Base-by-base conservation (phyloP, 2,113 vertebrate species). In the Cryptoleucopteryx plumbea region DNA sequence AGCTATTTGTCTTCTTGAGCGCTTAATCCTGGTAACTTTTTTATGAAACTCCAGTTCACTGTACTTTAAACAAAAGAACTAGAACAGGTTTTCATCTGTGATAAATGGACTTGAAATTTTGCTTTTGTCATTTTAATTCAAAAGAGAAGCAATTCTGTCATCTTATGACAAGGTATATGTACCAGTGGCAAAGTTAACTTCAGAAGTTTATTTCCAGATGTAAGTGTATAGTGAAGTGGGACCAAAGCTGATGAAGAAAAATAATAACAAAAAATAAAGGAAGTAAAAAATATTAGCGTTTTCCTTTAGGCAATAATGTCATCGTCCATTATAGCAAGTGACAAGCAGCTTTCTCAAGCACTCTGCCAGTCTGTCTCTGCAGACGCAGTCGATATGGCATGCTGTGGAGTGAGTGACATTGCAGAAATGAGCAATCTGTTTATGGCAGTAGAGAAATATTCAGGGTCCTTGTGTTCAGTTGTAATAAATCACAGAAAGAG, bases 401-500 rank as follows among this genome's bases (percentile, higher is more conserved):
- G 75, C 87, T 85, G 80, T 90, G 86, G 94, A 74, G 94, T 93
- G 90, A 97, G 62, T 92, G 90, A 95, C 96, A 96, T 79, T 31
- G 22, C 70, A 94, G 87, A 91, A 97, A 97, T 77, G 95, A 97
- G 61, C 91, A 94, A 81, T 94, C 88, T 92, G 67, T 91, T 97
- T 93, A 71, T 88, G 92, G 63, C 67, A 94, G 82, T 14, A 45
- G 65, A 89, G 73, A 53, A 94, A 86, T 63, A 87, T 65, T 86
- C 61, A 25, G 65, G 62, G 16, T 67, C 63, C 68, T 93, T 63
- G 20, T 42, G 23, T 72, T 86, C 82, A 65, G 85, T 36, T 82
- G 52, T 36, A 90, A 82, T 96, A 94, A 93, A 93, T 86, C 88
- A 95, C 40, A 61, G 50, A 12, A 42, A 82, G 55, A 45, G 45